A percentile compares a stretch with the other conserved stretches of the same genome.
phyloP scores from a whole-genome alignment of 1,140 invertebrate species.

The Cardiocondyla obscurior region DNA sequence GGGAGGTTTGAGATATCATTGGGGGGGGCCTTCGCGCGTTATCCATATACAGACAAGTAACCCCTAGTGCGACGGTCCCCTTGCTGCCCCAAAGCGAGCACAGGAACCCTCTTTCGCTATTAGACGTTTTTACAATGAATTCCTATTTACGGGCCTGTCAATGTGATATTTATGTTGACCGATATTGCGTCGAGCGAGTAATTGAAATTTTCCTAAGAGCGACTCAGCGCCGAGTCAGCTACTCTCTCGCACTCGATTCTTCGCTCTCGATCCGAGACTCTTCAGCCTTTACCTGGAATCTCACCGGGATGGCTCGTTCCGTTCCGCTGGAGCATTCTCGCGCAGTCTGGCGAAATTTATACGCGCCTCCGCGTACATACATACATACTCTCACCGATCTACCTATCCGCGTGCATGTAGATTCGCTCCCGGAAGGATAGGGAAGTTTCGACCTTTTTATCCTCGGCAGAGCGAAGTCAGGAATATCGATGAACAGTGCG shows the following conservation, averaged over 20 bases:
- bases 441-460: slow-evolving; percentile 61
- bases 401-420: slow-evolving; percentile 16
- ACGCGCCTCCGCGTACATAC: slow-evolving; percentile 31
- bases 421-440: slow-evolving; percentile 41
- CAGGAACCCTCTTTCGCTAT: slow-evolving; percentile 41
- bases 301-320: not conserved
- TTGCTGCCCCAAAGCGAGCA: not conserved
- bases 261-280: slow-evolving; percentile 47
- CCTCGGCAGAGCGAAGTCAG: slow-evolving; percentile 31
- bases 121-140: slow-evolving; percentile 81
- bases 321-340: not conserved
- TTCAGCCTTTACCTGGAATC: slow-evolving; percentile 3
- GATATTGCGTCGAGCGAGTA: slow-evolving; percentile 82
- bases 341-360: slow-evolving; percentile 58
- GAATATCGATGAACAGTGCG: slow-evolving; percentile 66
- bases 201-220: slow-evolving; percentile 80
- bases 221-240: slow-evolving; percentile 70
- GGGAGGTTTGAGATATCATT: slow-evolving; percentile 19
- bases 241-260: slow-evolving; percentile 15
- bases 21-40: slow-evolving; percentile 61
- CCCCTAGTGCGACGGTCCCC: slow-evolving; percentile 7
- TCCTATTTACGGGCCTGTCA: slow-evolving; percentile 81
- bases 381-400: not conserved
- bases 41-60: slow-evolving; percentile 52
- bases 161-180: slow-evolving; percentile 82